Base-by-base conservation (phyloP, 1,140 invertebrate species). In the Augochlora pura region DNA sequence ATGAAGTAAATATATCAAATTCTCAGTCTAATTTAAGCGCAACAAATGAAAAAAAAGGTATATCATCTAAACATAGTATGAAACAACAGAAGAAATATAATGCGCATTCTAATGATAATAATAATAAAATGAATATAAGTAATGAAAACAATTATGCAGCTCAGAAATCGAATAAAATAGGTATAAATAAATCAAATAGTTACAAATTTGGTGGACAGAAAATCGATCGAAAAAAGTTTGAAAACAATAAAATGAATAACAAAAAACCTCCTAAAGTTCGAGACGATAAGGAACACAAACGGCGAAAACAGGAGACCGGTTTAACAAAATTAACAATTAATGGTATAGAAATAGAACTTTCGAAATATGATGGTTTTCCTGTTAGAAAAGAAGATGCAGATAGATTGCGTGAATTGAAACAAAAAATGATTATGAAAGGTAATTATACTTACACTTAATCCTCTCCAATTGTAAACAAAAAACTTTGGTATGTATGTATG, bases 381-480 rank as follows among this genome's bases (percentile, higher is more conserved):
- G 93, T 97, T 0, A 95, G 94, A 90, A 95, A 95, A 89, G 95
- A 95, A 89, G 96, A 97, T 94, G 95, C 94, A 21, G 94, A 95
- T 38, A 92, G 95, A 78, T 89, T 97, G 4, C 90, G 92, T 73
- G 92, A 95, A 68, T 88, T 97, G 18, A 93, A 94, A 80, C 93
- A 94, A 77, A 94, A 94, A 86, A 94, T 97, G 93, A 93, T 95
- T 2, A 94, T 94, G 65, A 95, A 96, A 92, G 96, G 96, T 88
- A 80, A 64, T 32, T 77, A 60, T 23, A 71, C n/a, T 64, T 62
- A n/a, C n/a, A n/a, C n/a, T n/a, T n/a, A n/a, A n/a, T n/a, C n/a
- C n/a, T n/a, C n/a, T n/a, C n/a, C n/a, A n/a, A n/a, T n/a, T n/a
- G n/a, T n/a, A n/a, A n/a, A n/a, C n/a, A n/a, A n/a, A n/a, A n/a